Evolutionary conservation across 2,888 invertebrate species (phyloP), one percentile per base, ranked within the genome.

Genomic region (Incurvaria masculella): DNA sequence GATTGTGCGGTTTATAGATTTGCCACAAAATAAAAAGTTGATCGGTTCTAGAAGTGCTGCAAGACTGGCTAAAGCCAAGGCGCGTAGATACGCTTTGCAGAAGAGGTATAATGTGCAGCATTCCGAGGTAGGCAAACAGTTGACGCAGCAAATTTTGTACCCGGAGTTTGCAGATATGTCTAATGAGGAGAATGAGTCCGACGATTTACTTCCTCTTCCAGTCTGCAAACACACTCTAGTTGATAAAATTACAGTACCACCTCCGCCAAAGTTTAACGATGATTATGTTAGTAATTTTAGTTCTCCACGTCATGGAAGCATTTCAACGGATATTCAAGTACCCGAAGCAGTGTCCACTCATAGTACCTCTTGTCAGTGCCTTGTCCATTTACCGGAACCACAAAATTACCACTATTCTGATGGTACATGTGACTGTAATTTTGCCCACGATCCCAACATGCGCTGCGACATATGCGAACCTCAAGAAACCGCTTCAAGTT

Each of bases 1-100:
- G 1, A 66, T 74, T 16, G 74, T 72, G 52, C 60, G 59, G 16
- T 73, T 67, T 50, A 72, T 75, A 19, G 72, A 75, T 45, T 16
- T 33, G 33, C 33, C 33, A 14, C 61, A 65, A 47, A 69, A 74
- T 53, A 58, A 61, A 8, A 57, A 68, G 44, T 55, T 68, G 10
- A 57, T 66, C 41, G 63, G 62, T 18, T 67, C 65, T 4, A 59
- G 61, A 46, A 66, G 61, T 26, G 64, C 61, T 2, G 66, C 62
- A n/a, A 61, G 65, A 33, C 10, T 64, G 42, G 69, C 71, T 8
- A 74, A 72, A 59, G 60, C 62, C 2, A 66, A 61, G 50, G 72
- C 72, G 10, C 63, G 68, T 38, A 60, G 58, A 4, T 64, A 63
- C 54, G 72, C 61, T 0, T 59, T 58, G 44, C 57, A 60, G 27